phyloP scores from a whole-genome alignment of 2,113 vertebrate genomes.

The Equus quagga region DNA sequence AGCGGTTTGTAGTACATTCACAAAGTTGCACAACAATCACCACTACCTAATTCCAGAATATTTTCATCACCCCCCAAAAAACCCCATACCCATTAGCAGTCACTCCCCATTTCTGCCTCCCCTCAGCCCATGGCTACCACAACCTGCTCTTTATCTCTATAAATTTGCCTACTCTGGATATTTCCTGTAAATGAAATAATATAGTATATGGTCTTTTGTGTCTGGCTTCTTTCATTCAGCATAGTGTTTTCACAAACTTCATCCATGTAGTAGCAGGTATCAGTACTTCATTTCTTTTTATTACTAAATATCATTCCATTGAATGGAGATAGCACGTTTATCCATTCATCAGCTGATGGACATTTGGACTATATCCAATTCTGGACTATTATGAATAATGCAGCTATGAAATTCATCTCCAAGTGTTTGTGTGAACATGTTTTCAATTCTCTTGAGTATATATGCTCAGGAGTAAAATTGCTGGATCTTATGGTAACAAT shows the following conservation, averaged over 20 bases:
- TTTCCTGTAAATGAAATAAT: neutral
- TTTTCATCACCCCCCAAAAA: neutral
- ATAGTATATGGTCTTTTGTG: neutral
- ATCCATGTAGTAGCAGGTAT: neutral
- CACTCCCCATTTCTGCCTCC: neutral
- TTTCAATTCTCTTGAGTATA: neutral
- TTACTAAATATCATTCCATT: neutral
- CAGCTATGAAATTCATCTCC: neutral
- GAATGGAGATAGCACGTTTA: neutral
- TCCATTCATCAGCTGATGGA: neutral
- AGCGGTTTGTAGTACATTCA: neutral
- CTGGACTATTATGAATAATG: neutral
- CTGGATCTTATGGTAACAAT: neutral
- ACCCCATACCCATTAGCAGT: neutral
- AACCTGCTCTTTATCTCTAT: neutral
- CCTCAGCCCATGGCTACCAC: neutral
- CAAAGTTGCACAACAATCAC: neutral
- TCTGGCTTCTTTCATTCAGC: neutral
- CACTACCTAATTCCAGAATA: neutral
- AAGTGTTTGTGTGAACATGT: neutral
- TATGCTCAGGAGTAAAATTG: neutral
- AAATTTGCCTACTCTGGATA: neutral
- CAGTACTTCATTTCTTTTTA: neutral
- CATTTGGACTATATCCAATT: neutral
- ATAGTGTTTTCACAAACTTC: neutral